Conservation (phyloP, 2,888 invertebrate species). For the Odontomyia ornata region DNA sequence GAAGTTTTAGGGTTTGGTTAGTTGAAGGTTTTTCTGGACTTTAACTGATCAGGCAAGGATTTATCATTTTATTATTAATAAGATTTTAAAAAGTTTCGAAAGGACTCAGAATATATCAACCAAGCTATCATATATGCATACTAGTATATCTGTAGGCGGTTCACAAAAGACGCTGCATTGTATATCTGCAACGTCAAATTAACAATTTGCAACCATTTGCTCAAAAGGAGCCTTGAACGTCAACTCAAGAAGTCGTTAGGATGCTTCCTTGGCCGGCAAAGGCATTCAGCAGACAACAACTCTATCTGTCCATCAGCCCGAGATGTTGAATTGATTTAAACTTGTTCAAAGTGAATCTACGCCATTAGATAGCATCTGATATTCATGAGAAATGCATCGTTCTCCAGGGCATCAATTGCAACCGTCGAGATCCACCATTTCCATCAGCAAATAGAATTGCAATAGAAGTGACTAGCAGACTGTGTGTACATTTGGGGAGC, state of each 20-base stretch:
- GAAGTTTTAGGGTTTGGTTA: neutral
- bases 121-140: too few relatives aligned
- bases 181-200: slow-evolving; percentile 37
- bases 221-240: slow-evolving; percentile 1
- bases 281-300: slow-evolving; percentile 24
- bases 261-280: neutral
- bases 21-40: neutral
- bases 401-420: slow-evolving; percentile 1
- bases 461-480: neutral
- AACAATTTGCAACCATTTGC: neutral
- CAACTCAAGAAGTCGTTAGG: slow-evolving; percentile 22
- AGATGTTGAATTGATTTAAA: slow-evolving; percentile 38
- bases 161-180: neutral
- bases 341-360: slow-evolving; percentile 40
- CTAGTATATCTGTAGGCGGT: too few relatives aligned
- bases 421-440: neutral
- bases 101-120: too few relatives aligned
- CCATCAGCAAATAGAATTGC: slow-evolving; percentile 25
- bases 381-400: slow-evolving; percentile 27
- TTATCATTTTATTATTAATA: too few relatives aligned
- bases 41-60: too few relatives aligned
- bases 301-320: neutral
- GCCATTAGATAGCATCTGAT: slow-evolving; percentile 37
- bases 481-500: slow-evolving; percentile 2
- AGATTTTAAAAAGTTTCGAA: too few relatives aligned